Base-by-base conservation (phyloP, 2,113 vertebrate genomes). In the Paradoxurus hermaphroditus region DNA sequence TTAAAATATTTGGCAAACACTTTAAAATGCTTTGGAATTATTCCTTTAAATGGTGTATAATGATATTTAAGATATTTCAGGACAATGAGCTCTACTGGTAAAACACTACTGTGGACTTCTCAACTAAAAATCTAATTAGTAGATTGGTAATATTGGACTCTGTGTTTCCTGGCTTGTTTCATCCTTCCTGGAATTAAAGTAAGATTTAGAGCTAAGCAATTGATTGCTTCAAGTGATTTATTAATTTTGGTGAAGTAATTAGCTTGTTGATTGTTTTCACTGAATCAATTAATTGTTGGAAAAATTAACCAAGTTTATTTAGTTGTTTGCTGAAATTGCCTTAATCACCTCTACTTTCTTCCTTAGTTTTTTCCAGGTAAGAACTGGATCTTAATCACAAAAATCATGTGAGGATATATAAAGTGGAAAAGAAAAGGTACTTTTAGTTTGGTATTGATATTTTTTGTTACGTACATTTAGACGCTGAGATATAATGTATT, bases 231-330 rank as follows among this genome's bases (percentile, higher is more conserved):
- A 41, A n/a, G 27, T 91, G 41, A 93, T 51, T 89, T 97, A 87
- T 93, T 91, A 91, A 95, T 93, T 97, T 77, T 88, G 83, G 44
- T 44, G 41, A 91, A 79, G 21, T 41, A 87, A 87, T 85, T 86
- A 84, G 51, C 21, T 91, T 79, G n/a, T 65, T 85, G 39, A 73
- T 29, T 91, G 18, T 95, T 96, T 95, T 85, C 68, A 89, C 10
- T 86, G 68, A 89, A 88, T 65, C 73, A 93, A 91, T 93, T 46
- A 75, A 39, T 53, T 85, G 3, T 53, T 91, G 78, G 9, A 65
- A 92, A 96, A 91, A 92, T 34, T 79, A 97, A 36, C 36, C 31
- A 49, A 94, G 77, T 91, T 95, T 7, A 95, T 94, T 91, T 86
- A 77, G 19, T 62, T 94, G 36, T 65, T 93, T 91, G 39, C 31